Base-by-base conservation (phyloP, 2,113 vertebrate genomes). In the Pteronura brasiliensis region DNA sequence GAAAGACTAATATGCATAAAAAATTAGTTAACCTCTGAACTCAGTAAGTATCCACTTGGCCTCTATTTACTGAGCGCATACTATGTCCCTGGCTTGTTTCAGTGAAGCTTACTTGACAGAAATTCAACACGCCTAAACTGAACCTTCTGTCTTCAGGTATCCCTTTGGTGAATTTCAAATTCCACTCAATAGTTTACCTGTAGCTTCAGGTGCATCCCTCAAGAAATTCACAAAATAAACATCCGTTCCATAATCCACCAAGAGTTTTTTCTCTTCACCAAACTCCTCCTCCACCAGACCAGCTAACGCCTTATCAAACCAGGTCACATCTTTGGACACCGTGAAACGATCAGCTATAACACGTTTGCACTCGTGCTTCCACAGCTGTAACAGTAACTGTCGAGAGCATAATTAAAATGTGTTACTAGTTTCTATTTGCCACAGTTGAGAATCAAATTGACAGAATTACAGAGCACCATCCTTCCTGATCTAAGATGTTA, bases 201-300 rank as follows among this genome's bases (percentile, higher is more conserved):
- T 99, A 83, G 97, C 98, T 97, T 99, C 99, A 25, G 99, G 99
- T 18, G 99, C 98, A 80, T 99, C 99, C 93, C 99, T 98, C 82
- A 99, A 98, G 98, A 99, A 99, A 98, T 99, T 99, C 79, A 99
- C 99, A 98, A 99, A 99, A 95, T 99, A 99, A n/a, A 97, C 49
- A 85, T 99, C 99, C 2, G 47, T 95, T 74, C 98, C 99, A 57
- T 63, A 96, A 47, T 99, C 98, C 92, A 99, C 98, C 0, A 98
- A 63, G 47, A 67, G 67, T 90, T 97, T 98, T 69, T 97, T 96
- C 76, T 99, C 98, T 95, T 98, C 98, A 0, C 98, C 99, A 90
- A 99, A 98, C 81, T 99, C 99, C 29, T 99, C 99, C 72, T 99
- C 98, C 49, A 99, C 97, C 59, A 99, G 98, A 87, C 98, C 98